These are phyloP conservation scores for Pogonocichla stellata DNA, from an alignment of 2,113 vertebrate genomes.

Conservation along the genomic window DNA sequence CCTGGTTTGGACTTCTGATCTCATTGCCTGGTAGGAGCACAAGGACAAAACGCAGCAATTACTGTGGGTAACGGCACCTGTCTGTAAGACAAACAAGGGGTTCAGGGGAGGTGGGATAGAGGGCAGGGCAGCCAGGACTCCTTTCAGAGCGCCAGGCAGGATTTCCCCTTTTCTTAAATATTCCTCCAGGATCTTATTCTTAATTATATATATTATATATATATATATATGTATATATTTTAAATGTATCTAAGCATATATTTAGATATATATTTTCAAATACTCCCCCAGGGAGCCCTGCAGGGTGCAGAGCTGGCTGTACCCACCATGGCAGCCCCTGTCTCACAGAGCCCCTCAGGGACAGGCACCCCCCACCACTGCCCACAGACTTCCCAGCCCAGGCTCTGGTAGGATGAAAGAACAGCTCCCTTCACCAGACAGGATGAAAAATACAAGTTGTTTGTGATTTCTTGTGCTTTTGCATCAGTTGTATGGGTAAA, in stretches of 20 bases:
- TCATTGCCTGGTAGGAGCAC: fast-evolving
- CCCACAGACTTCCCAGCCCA: fast-evolving
- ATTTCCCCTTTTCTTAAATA: neutral
- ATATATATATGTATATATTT: too few relatives aligned
- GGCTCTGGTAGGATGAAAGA: fast-evolving
- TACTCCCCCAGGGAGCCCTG: fast-evolving
- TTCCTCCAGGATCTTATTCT: neutral
- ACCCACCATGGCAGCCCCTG: fast-evolving
- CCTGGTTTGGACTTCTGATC: neutral
- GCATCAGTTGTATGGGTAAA: fast-evolving
- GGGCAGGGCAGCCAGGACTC: neutral
- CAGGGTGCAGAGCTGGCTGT: neutral
- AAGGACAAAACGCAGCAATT: too few relatives aligned
- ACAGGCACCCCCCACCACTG: fast-evolving
- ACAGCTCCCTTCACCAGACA: neutral
- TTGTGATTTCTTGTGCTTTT: neutral
- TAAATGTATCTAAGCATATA: too few relatives aligned
- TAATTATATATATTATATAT: neutral
- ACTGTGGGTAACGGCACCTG: fast-evolving
- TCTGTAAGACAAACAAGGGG: neutral
- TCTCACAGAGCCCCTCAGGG: neutral
- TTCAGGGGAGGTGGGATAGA: neutral
- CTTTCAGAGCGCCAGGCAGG: fast-evolving
- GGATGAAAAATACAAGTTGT: neutral
- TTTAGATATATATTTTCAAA: neutral